Conservation (phyloP, 2,888 invertebrate species). For the Luperina testacea region DNA sequence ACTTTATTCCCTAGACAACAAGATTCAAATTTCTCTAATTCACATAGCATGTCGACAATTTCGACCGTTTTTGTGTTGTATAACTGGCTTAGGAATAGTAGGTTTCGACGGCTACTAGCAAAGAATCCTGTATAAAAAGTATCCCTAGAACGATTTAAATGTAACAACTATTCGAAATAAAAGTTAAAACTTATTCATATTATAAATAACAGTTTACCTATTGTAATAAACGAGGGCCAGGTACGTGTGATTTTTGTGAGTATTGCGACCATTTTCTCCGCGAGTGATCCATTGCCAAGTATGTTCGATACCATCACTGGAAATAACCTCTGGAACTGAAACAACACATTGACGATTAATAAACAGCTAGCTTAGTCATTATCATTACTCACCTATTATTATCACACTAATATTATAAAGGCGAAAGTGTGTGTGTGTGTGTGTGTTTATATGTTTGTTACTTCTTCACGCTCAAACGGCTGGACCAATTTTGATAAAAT, state of each 20-base stretch:
- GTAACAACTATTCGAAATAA: background rate
- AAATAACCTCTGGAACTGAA: slow-evolving; percentile 87
- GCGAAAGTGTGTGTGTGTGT: too few species aligned
- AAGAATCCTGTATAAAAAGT: too few species aligned
- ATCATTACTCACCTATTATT: slow-evolving; percentile 13
- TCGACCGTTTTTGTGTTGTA: too few species aligned
- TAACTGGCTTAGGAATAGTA: background rate
- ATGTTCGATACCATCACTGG: slow-evolving; percentile 89
- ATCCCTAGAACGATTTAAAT: too few species aligned
- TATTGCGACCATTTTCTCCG: slow-evolving; percentile 88
- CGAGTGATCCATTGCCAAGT: slow-evolving; percentile 85
- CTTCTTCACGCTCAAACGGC: too few species aligned
- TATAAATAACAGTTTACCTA: slow-evolving; percentile 75
- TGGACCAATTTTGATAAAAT: too few species aligned
- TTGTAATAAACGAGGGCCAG: slow-evolving; percentile 87
- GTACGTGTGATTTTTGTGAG: slow-evolving; percentile 87
- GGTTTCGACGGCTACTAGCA: too few species aligned
- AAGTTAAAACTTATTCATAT: background rate
- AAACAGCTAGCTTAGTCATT: slow-evolving; percentile 3
- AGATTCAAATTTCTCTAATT: background rate
- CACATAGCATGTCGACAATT: background rate
- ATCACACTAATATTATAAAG: background rate
- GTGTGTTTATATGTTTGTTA: too few species aligned
- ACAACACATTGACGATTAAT: slow-evolving; percentile 36
- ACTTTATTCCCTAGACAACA: too few species aligned